Evolutionary conservation across 1,140 invertebrate species (phyloP).

Genomic region (Globodera ellingtonae): DNA sequence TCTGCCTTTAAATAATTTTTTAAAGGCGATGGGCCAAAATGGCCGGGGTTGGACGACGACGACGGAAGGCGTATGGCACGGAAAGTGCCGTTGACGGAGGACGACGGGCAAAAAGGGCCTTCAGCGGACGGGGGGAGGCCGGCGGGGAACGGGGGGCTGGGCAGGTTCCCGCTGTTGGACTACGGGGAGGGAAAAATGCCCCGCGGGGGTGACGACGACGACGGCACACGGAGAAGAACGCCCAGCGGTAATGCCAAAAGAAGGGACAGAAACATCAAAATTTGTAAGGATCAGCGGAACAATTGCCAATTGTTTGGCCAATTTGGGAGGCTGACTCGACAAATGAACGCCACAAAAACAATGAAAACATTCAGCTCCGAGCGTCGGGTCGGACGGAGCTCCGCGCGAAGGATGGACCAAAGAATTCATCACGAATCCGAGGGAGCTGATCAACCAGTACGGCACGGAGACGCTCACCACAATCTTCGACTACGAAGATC

Average conservation of each 20-base stretch:
- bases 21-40: not conserved
- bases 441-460: conserved; percentile 64
- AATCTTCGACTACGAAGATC: conserved; percentile 50
- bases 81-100: conserved; percentile 39
- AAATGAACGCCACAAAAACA: too few species aligned
- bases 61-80: conserved; percentile 43
- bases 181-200: not conserved
- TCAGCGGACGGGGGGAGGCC: not conserved
- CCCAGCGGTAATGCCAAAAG: not conserved
- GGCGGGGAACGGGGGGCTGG: not conserved
- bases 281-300: too few species aligned
- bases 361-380: conserved; percentile 36
- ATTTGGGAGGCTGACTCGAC: too few species aligned
- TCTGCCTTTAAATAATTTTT: too few species aligned
- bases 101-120: conserved; percentile 17
- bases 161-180: conserved; percentile 15
- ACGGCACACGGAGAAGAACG: not conserved
- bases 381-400: conserved; percentile 30
- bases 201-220: not conserved
- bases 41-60: conserved; percentile 36
- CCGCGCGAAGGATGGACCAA: conserved; percentile 58
- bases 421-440: conserved; percentile 60
- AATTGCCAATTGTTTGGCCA: too few species aligned
- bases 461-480: conserved; percentile 59
- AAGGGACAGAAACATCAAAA: not conserved